A percentile compares a stretch with the other conserved stretches of the same genome.
phyloP scores from a whole-genome alignment of 1,140 invertebrate species.

The Eupristina koningsbergeri region DNA sequence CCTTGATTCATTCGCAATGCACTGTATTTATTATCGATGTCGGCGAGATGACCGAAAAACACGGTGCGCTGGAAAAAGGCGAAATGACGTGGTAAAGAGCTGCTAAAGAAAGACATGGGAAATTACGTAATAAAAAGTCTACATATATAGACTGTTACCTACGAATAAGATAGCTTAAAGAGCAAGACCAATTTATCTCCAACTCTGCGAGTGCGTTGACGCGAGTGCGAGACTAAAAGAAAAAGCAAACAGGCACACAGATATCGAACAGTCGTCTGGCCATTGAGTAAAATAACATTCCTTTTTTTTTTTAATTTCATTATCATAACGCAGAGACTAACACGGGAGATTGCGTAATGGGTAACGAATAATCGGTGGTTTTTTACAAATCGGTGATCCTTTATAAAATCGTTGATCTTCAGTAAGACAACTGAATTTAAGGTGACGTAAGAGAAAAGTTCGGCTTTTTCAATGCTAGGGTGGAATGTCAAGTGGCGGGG shows the following conservation, averaged over 20 bases:
- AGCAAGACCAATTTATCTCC: conserved; percentile 26
- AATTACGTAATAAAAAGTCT: conserved; percentile 5
- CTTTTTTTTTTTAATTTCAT: background rate
- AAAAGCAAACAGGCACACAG: conserved; percentile 3
- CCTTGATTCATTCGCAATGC: background rate
- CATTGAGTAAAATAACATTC: background rate
- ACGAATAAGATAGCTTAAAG: conserved; percentile 17
- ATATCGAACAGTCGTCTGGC: background rate
- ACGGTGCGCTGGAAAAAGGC: background rate
- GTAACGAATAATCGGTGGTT: background rate
- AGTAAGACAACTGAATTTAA: background rate
- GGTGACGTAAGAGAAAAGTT: conserved; percentile 7
- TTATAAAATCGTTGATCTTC: conserved; percentile 22
- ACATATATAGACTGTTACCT: conserved; percentile 25
- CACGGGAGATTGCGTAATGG: background rate
- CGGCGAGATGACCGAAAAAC: background rate
- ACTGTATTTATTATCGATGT: background rate
- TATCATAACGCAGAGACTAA: background rate
- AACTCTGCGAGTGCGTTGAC: background rate
- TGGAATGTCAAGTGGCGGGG: background rate
- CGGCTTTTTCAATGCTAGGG: conserved; percentile 6
- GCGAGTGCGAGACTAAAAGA: too few relatives aligned
- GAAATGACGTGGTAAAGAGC: background rate
- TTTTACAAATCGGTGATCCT: conserved; percentile 26
- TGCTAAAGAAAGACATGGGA: background rate